Evolutionary conservation across 2,797 vertebrate species (phyloP), one percentile per base, ranked within the genome.

Genomic region (Amniataba percoides): DNA sequence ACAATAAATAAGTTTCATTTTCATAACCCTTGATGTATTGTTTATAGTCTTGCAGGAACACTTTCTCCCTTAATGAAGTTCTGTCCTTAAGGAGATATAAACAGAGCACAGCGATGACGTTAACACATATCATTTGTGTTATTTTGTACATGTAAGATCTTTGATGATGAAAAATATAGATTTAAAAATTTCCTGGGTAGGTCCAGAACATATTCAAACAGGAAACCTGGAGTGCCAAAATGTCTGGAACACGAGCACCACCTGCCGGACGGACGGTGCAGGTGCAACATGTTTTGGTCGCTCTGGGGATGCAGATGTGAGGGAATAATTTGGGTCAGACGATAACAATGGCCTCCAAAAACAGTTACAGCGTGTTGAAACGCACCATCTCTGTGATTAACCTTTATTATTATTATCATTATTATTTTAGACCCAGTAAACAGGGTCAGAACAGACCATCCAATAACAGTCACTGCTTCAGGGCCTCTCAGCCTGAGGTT

Each of bases 221-320:
- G 0, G 46, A 60, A 42, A 56, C 18, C 25, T 23, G 7, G 5
- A 42, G 1, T 1, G 65, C 36, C 7, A 10, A 14, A 2, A 56
- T 66, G 7, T 74, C 13, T 78, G 48, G 40, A 48, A 23, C 78
- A 71, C 6, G 31, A 61, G 5, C 84, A 1, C 92, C 91, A 40
- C 75, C 93, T 92, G 79, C 80, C 79, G 93, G 62, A 40, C 1
- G 0, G 2, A 2, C 0, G 2, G 1, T 42, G 74, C 15, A 82
- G 67, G 84, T 86, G 85, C 91, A 83, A 58, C 48, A 56, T 80
- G 7, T 82, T 83, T 77, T 70, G 51, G 14, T 40, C 8, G 10
- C 15, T 8, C 2, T 27, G 18, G 48, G 52, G 58, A 53, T 69
- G 65, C 70, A 78, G 77, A 82, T 83, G 83, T 80, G 61, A 65